A percentile compares a stretch with the other conserved stretches of the same genome.
These are phyloP conservation scores for Tragelaphus scriptus DNA, from an alignment of 2,113 vertebrate genomes.

Conservation along the genomic window DNA sequence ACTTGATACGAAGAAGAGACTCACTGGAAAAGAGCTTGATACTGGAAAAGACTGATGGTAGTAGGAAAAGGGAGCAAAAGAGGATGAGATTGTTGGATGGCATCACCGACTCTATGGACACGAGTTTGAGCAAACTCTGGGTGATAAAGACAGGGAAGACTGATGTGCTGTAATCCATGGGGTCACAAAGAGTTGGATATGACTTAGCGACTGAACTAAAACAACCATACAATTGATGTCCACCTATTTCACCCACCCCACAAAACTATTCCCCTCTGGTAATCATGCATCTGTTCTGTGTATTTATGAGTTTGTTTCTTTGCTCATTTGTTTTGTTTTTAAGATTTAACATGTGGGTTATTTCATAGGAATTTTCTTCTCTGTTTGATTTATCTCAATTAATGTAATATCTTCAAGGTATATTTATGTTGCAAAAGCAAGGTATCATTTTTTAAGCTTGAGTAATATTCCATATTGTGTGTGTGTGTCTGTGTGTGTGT, in stretches of 20 bases:
- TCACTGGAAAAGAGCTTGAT: background rate
- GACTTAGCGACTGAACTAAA: background rate
- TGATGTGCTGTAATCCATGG: background rate
- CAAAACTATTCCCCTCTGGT: background rate
- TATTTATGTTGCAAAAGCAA: background rate
- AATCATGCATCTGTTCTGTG: background rate
- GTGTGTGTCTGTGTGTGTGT: background rate
- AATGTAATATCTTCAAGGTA: background rate
- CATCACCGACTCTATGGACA: background rate
- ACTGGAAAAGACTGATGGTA: background rate
- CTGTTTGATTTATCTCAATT: background rate
- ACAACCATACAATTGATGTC: background rate
- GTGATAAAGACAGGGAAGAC: background rate
- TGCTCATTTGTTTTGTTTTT: background rate
- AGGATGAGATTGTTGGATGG: background rate
- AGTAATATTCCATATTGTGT: background rate
- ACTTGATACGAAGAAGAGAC: background rate
- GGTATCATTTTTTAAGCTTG: background rate
- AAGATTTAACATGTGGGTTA: background rate
- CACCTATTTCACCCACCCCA: background rate
- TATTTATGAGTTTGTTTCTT: background rate
- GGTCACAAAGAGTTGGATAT: background rate
- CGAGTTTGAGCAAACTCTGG: background rate
- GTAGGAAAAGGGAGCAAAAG: background rate
- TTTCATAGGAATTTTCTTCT: background rate